Evolutionary conservation across 2,888 invertebrate genomes (phyloP), one percentile per base, ranked within the genome.

Genomic region (Stenchaetothrips biformis): DNA sequence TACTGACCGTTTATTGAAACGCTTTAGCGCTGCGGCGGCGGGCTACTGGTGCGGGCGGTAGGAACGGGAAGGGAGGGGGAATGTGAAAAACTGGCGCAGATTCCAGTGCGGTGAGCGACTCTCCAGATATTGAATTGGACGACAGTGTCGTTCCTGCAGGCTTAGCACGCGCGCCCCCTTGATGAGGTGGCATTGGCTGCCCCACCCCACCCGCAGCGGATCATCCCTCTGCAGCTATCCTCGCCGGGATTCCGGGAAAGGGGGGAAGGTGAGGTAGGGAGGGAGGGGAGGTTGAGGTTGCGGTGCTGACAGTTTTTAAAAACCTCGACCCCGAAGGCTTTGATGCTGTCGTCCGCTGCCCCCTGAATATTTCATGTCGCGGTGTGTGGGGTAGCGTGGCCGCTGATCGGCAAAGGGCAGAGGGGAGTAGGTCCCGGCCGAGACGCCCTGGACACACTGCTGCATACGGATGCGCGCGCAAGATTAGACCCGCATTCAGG

Each of bases 281-380:
- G n/a, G 67, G 21, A 2, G 67, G n/a, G 67, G 67, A 6, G 21
- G 67, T 18, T 9, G 21, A 2, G 67, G 21, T 9, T 6, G 21
- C n/a, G 67, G 67, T 21, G 67, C 67, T 67, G 67, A 67, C 67
- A 67, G 67, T 67, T 67, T 67, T 67, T 67, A 67, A 67, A 67
- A 67, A 67, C 67, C 67, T 67, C 67, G 67, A 21, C 67, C 67
- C 67, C 67, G 67, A 67, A 67, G 67, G 67, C 67, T 67, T 67
- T 67, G 67, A 67, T 21, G 67, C 21, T 67, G 67, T 21, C 67
- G 67, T 7, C 21, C 67, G 67, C 67, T 67, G 21, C n/a, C 67
- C 67, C 67, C 21, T 67, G 67, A 67, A 67, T 67, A 67, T 67
- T 67, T 67, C 67, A 67, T 67, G 67, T 67, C 21, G 67, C 67